Base-by-base conservation (phyloP, 2,888 invertebrate genomes). In the Andrena flavipes region DNA sequence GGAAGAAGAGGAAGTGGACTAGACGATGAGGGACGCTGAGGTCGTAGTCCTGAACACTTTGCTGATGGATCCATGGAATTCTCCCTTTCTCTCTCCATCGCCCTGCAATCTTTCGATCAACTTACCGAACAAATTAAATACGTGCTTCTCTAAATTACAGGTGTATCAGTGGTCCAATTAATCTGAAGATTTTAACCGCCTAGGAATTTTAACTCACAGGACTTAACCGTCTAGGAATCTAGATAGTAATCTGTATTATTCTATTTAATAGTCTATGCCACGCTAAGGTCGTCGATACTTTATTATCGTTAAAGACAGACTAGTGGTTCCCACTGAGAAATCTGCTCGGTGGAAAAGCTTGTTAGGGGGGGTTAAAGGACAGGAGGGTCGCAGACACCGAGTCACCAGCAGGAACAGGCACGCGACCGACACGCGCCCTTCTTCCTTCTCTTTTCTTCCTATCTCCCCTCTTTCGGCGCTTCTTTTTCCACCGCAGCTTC, bases 341-440 rank as follows among this genome's bases (percentile, higher is more conserved):
- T 75, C 65, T 54, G 65, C 62, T 54, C 26, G 23, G 72, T 75
- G 87, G 86, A 84, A 87, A 87, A 87, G 76, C 79, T 56, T 75
- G 81, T 73, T 42, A 48, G 76, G 76, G 67, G 78, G 80, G 80
- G 84, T 84, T 84, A 88, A 86, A 86, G 83, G 77, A 79, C 80
- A 75, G 82, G 85, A 86, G 87, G 88, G 89, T 88, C 87, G 87
- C 88, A 89, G 90, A 89, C 89, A 89, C 86, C 85, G 86, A 90
- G 90, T 89, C 89, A 88, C 88, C 88, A 83, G 84, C 76, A 76
- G 84, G 82, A 89, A 87, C 78, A 84, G 92, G 93, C 93, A 93
- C 93, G 93, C 93, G 93, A 91, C 93, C 91, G 92, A 89, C 93
- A 93, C 93, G 93, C 92, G 93, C 90, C 91, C 90, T 90, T 89